A percentile compares a stretch with the other conserved stretches of the same genome.
Evolutionary conservation across 1,140 invertebrate species (phyloP).

Genomic region (Bombus picipes): DNA sequence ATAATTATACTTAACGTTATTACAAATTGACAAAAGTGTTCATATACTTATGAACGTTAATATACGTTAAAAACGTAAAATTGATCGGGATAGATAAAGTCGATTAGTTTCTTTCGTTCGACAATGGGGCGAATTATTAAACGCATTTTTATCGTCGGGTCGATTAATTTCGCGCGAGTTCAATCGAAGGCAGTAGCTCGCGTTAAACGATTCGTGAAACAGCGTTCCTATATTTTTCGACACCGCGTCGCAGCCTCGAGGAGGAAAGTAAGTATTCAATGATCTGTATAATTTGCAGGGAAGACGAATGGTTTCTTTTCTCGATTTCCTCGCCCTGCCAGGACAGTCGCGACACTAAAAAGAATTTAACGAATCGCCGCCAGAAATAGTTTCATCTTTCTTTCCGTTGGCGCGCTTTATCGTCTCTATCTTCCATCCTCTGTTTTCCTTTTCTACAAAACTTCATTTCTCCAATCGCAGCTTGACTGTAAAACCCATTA

Average conservation of each 20-base stretch:
- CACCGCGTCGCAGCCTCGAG: too few relatives aligned
- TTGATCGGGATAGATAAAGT: neutral
- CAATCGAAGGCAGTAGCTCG: neutral
- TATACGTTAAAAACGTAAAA: neutral
- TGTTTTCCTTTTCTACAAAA: neutral
- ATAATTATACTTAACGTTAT: too few relatives aligned
- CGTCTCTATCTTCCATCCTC: neutral
- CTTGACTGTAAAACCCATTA: neutral
- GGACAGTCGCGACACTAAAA: neutral
- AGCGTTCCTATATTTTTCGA: neutral
- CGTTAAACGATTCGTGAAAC: constrained; percentile 29
- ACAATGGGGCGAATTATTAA: neutral
- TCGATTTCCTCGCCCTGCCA: neutral
- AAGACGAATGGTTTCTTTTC: neutral
- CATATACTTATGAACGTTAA: too few relatives aligned
- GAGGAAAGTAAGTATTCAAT: neutral
- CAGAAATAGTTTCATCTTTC: neutral
- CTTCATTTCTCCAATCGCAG: neutral
- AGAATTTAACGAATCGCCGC: constrained; percentile 4
- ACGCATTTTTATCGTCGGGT: neutral
- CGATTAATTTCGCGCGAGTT: constrained; percentile 23
- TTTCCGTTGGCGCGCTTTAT: neutral
- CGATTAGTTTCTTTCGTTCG: neutral
- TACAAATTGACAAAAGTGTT: neutral
- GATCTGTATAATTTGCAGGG: constrained; percentile 20